Evolutionary conservation across 2,888 invertebrate genomes (phyloP).

Genomic region (Deilephila elpenor): DNA sequence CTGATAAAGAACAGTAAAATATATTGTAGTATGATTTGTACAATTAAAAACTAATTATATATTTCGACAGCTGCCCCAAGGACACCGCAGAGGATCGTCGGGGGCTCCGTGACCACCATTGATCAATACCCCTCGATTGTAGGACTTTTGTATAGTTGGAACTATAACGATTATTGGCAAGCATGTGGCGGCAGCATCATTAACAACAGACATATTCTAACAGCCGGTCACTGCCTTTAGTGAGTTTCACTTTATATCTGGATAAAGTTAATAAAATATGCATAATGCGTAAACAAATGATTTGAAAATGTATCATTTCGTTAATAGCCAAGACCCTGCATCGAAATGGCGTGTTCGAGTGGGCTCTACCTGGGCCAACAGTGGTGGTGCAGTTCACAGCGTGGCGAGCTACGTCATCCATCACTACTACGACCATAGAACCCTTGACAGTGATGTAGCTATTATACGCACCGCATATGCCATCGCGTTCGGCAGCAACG

Average conservation of each 20-base stretch:
- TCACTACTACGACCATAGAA: constrained; percentile 43
- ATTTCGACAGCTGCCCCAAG: constrained; percentile 42
- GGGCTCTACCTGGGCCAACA: constrained; percentile 52
- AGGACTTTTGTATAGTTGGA: constrained; percentile 45
- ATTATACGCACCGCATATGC: constrained; percentile 44
- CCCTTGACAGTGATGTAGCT: constrained; percentile 49
- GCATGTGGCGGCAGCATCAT: constrained; percentile 52
- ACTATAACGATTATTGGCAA: constrained; percentile 42
- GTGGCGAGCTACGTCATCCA: constrained; percentile 43
- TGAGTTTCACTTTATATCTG: neutral
- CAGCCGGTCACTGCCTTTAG: constrained; percentile 52
- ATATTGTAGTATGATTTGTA: too few species aligned
- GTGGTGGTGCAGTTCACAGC: constrained; percentile 51
- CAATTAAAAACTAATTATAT: too few species aligned
- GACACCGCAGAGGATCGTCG: constrained; percentile 50
- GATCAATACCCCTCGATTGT: constrained; percentile 47
- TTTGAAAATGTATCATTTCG: neutral
- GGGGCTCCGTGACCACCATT: constrained; percentile 51
- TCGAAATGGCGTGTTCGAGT: constrained; percentile 48
- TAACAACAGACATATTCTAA: constrained; percentile 48
- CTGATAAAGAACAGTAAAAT: too few species aligned
- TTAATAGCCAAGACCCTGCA: constrained; percentile 46
- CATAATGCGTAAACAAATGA: neutral
- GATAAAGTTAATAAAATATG: neutral
- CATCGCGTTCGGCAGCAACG: constrained; percentile 40